phyloP scores from a whole-genome alignment of 1,140 invertebrate species.

The Dendrolimus punctatus region DNA sequence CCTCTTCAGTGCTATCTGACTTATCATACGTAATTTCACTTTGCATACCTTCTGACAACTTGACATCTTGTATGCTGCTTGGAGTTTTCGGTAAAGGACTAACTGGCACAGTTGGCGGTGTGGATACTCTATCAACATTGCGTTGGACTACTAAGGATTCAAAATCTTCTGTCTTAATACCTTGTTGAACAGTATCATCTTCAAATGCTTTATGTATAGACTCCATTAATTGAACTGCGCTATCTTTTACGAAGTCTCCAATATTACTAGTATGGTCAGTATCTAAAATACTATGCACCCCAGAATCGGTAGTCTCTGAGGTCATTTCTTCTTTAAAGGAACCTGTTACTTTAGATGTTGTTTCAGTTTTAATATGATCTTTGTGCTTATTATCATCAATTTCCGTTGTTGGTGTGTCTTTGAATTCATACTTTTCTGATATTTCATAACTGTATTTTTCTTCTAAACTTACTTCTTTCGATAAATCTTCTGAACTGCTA shows the following conservation, averaged over 20 bases:
- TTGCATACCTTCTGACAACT: constrained; percentile 55
- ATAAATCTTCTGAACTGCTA: constrained; percentile 59
- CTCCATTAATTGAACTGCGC: constrained; percentile 34
- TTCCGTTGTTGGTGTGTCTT: neutral
- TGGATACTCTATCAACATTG: constrained; percentile 57
- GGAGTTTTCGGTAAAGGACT: constrained; percentile 68
- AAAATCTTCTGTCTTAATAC: constrained; percentile 50
- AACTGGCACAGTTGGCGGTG: constrained; percentile 73
- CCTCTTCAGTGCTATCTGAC: constrained; percentile 56
- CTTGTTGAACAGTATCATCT: constrained; percentile 50
- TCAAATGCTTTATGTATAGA: constrained; percentile 52
- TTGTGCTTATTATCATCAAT: neutral
- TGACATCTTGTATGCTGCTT: constrained; percentile 50
- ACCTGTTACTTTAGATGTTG: constrained; percentile 5
- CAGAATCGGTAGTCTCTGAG: constrained; percentile 32
- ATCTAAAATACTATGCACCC: constrained; percentile 28
- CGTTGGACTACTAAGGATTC: constrained; percentile 29
- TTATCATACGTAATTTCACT: constrained; percentile 60
- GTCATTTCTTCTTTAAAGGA: constrained; percentile 29
- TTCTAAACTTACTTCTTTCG: constrained; percentile 55
- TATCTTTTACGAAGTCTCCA: constrained; percentile 20
- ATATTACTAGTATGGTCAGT: constrained; percentile 11
- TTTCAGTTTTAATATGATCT: constrained; percentile 5
- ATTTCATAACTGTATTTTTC: constrained; percentile 62
- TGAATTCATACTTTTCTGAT: constrained; percentile 40